Percentiles rank a stretch among this genome's conserved stretches.
These are phyloP conservation scores for Halichoerus grypus DNA, from an alignment of 2,113 vertebrate species.

Conservation along the genomic window DNA sequence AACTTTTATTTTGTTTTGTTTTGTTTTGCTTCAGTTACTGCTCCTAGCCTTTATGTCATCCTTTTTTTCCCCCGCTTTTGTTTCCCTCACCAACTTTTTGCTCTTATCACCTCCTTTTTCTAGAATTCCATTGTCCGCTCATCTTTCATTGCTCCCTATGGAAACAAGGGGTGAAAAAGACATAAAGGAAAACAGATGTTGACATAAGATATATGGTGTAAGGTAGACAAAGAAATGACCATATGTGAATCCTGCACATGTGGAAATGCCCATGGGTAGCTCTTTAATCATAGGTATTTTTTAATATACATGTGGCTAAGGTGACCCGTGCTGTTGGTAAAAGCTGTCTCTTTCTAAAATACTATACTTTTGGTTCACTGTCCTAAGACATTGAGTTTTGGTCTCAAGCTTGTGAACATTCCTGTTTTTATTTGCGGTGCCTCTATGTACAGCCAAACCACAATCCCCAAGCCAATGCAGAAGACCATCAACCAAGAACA, in stretches of 20 bases:
- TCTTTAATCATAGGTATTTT: background rate
- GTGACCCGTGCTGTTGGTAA: background rate
- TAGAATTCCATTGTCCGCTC: background rate
- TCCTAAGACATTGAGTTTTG: constrained; percentile 30
- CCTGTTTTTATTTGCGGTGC: background rate
- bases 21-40: background rate
- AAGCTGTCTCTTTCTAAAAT: background rate
- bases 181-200: background rate
- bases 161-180: background rate
- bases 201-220: background rate
- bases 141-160: background rate
- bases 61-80: background rate
- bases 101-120: background rate
- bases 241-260: background rate
- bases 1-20: background rate
- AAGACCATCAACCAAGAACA: background rate
- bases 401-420: background rate
- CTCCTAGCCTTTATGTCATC: background rate
- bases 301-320: background rate
- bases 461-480: background rate
- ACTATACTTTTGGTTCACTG: background rate
- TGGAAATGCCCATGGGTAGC: background rate
- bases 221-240: constrained; percentile 10
- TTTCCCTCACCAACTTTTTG: background rate
- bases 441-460: background rate